Conservation (phyloP, 1,140 invertebrate genomes). For the Nasonia giraulti region DNA sequence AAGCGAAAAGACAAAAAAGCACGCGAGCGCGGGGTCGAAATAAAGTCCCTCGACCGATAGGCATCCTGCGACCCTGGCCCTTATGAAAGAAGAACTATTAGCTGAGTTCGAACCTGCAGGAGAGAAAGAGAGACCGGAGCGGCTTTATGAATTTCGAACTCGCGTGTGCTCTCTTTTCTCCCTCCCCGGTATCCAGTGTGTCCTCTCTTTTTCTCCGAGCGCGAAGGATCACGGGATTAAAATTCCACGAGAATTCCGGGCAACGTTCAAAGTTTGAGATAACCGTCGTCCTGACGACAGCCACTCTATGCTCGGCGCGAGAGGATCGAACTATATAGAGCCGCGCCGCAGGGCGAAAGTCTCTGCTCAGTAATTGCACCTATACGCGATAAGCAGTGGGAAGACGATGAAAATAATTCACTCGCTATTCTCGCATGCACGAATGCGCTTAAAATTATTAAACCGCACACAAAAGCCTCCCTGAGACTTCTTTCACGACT, state of each 20-base stretch:
- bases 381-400: neutral
- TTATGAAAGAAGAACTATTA: neutral
- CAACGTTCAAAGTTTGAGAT: conserved; percentile 58
- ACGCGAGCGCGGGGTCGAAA: neutral
- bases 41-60: neutral
- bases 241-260: conserved; percentile 62
- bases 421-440: no score
- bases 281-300: conserved; percentile 34
- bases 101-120: neutral
- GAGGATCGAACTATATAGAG: neutral
- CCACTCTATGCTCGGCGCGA: conserved; percentile 5
- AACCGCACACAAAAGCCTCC: no score
- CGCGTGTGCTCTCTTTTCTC: neutral
- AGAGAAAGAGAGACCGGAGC: neutral
- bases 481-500: neutral
- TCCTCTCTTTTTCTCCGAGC: conserved; percentile 38
- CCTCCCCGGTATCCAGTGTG: neutral
- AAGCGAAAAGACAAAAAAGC: neutral
- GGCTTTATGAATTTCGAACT: conserved; percentile 39
- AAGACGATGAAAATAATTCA: neutral
- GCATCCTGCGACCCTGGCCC: neutral
- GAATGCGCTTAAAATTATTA: no score
- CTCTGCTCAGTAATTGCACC: neutral
- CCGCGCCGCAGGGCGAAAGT: neutral
- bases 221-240: conserved; percentile 58